phyloP scores from a whole-genome alignment of 2,888 invertebrate species.

The Cremastobaeus sp. region DNA sequence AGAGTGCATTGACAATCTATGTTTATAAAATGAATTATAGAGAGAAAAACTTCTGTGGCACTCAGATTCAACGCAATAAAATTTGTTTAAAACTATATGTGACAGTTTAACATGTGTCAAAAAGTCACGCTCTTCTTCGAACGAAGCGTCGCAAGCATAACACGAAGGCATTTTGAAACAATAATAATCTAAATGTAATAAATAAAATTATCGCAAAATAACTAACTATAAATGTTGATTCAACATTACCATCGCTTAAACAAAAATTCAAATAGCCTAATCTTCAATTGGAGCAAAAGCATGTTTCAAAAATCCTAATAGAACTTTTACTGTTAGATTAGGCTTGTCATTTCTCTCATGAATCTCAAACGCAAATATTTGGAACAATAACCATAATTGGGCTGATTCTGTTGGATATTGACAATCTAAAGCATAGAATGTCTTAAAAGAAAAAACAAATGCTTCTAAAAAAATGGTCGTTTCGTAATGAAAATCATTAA shows the following conservation, averaged over 20 bases:
- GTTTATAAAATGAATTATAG: conserved; percentile 6
- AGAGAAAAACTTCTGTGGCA: conserved; percentile 8
- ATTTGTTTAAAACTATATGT: not conserved
- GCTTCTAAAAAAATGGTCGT: not conserved
- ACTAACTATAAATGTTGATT: not conserved
- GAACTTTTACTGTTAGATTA: conserved; percentile 5
- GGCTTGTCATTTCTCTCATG: not conserved
- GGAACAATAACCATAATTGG: conserved; percentile 8
- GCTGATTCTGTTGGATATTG: conserved; percentile 22
- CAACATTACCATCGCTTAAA: not conserved
- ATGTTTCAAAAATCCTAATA: conserved; percentile 14
- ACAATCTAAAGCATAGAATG: conserved; percentile 19
- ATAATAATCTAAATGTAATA: not conserved
- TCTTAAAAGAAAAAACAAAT: conserved; percentile 26
- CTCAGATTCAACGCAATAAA: not conserved
- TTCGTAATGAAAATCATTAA: conserved; percentile 11
- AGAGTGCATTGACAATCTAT: not conserved
- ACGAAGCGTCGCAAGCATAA: not conserved
- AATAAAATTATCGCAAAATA: not conserved
- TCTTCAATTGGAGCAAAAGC: not conserved
- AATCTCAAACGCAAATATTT: conserved; percentile 9
- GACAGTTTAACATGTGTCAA: not conserved
- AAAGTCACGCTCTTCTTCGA: not conserved
- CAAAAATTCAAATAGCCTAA: not conserved
- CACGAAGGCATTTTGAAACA: conserved; percentile 1